phyloP scores from a whole-genome alignment of 2,888 invertebrate species.

The Chrysodeixis includens region DNA sequence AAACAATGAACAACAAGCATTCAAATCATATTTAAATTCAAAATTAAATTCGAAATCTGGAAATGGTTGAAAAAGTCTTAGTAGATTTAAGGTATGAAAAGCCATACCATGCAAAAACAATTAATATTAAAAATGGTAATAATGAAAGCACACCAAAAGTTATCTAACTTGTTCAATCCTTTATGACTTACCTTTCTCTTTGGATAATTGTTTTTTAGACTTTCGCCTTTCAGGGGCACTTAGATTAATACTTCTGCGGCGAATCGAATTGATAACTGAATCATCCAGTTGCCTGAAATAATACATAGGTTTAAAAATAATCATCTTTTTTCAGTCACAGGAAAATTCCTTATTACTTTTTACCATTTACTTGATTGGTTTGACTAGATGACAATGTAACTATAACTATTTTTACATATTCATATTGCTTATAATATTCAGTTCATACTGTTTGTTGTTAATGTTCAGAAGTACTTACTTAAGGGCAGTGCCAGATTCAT shows the following conservation, averaged over 20 bases:
- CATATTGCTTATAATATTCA: neutral
- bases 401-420: neutral
- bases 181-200: constrained; percentile 91
- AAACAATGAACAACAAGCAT: constrained; percentile 28
- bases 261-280: constrained; percentile 92
- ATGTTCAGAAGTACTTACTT: constrained; percentile 73
- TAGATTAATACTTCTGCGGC: constrained; percentile 83
- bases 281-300: constrained; percentile 90
- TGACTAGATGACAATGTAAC: neutral
- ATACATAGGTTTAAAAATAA: neutral
- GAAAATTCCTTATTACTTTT: neutral
- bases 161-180: constrained; percentile 28
- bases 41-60: constrained; percentile 12
- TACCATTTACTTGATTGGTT: neutral
- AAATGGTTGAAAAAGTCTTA: constrained; percentile 23
- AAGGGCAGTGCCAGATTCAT: constrained; percentile 89
- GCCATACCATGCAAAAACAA: constrained; percentile 55
- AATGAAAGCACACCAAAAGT: constrained; percentile 44
- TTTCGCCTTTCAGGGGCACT: constrained; percentile 92
- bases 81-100: constrained; percentile 44
- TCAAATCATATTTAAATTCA: constrained; percentile 16
- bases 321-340: too few species aligned
- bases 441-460: neutral
- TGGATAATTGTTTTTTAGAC: constrained; percentile 89
- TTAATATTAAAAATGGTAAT: constrained; percentile 21